Evolutionary conservation across 2,113 vertebrate genomes (phyloP), one percentile per base, ranked within the genome.

Genomic region (Kobus ellipsiprymnus): DNA sequence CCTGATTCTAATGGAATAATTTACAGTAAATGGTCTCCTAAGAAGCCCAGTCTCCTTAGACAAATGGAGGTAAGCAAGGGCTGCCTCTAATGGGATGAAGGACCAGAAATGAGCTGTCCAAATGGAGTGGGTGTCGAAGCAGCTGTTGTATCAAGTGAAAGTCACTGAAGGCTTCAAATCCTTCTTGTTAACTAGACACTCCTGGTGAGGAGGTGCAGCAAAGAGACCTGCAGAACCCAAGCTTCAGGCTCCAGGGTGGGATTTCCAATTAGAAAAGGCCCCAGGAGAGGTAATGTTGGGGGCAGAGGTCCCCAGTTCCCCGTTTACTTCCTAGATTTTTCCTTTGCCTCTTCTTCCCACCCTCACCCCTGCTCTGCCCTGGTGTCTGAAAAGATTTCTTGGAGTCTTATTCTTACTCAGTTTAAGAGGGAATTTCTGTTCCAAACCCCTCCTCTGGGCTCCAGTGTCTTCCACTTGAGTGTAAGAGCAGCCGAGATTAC

Each of bases 11-110:
- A 99, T 98, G 98, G 98, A 99, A 98, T 98, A 98, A 98, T 98
- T 99, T 98, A 98, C 98, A 98, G 98, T 98, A 99, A 99, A 99
- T 98, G 99, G 98, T 94, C 98, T 98, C 98, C 98, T 98, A 97
- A 97, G 98, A 98, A 97, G 96, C 98, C 98, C 98, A 98, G 98
- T 98, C 98, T 98, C 98, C 99, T 99, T 99, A 99, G 99, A 99
- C 99, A 99, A 99, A 99, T 99, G 99, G 99, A 99, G 99, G 98
- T 99, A 98, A 99, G 98, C 97, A 98, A 98, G 97, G 98, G 87
- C 97, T 98, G 98, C 98, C 98, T 92, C 98, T 98, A 98, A 98
- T 98, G 98, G 98, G 98, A 98, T 98, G 2, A 48, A 46, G 36
- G 98, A 97, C 98, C 98, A 98, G 98, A 99, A 99, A 99, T 97